Conservation (phyloP, 2,888 invertebrate genomes). For the Hylaea fasciaria region DNA sequence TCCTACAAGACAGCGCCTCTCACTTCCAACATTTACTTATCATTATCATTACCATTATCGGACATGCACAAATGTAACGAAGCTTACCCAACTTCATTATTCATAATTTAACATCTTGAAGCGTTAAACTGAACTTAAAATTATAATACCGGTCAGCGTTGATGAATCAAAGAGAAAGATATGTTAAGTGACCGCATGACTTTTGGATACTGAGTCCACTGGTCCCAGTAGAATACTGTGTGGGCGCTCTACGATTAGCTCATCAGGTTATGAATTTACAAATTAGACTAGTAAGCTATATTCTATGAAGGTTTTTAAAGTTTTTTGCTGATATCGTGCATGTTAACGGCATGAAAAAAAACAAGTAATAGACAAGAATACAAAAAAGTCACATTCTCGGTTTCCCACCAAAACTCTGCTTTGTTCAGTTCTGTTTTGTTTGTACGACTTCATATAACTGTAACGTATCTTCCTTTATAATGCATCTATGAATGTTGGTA, state of each 20-base stretch:
- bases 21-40: constrained; percentile 33
- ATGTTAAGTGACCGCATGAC: background rate
- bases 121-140: constrained; percentile 65
- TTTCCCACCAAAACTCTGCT: too few species aligned
- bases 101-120: constrained; percentile 74
- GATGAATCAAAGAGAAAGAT: constrained; percentile 8
- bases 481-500: constrained; percentile 52
- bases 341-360: too few species aligned
- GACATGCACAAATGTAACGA: constrained; percentile 66
- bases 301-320: background rate
- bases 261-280: too few species aligned
- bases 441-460: background rate
- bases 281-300: too few species aligned
- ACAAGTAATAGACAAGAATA: too few species aligned
- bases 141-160: constrained; percentile 50
- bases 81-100: constrained; percentile 77
- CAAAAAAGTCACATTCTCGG: too few species aligned
- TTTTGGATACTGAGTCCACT: background rate
- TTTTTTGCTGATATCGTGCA: too few species aligned
- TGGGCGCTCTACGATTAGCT: too few species aligned
- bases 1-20: constrained; percentile 18
- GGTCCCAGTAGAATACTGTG: background rate
- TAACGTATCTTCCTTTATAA: constrained; percentile 11
- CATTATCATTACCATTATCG: constrained; percentile 27
- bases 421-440: too few species aligned